A percentile compares a stretch with the other conserved stretches of the same genome.
Conservation (phyloP, 2,797 vertebrate species). For the Gymnothorax reevesii region DNA sequence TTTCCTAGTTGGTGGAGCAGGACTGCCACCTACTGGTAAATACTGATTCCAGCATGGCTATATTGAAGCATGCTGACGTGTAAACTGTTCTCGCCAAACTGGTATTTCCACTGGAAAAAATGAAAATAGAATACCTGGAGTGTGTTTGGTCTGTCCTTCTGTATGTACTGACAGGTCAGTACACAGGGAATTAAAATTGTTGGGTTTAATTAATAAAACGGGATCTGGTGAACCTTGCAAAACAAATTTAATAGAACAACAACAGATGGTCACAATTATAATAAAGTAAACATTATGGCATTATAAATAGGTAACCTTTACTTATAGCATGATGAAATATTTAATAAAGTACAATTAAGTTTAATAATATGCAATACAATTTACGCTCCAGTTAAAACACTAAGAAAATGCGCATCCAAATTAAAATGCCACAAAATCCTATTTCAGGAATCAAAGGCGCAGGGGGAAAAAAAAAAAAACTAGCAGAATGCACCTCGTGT, state of each 20-base stretch:
- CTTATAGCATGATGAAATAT: too few species aligned
- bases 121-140: background rate
- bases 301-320: too few species aligned
- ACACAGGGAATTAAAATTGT: background rate
- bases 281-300: background rate
- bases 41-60: slow-evolving; percentile 1
- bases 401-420: too few species aligned
- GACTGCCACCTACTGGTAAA: slow-evolving; percentile 80
- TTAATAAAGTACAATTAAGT: too few species aligned
- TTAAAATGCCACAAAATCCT: too few species aligned
- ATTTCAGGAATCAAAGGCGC: too few species aligned
- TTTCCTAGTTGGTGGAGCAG: slow-evolving; percentile 67
- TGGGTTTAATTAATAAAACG: background rate
- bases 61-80: slow-evolving; percentile 27
- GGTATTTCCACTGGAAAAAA: background rate
- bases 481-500: too few species aligned
- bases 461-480: too few species aligned
- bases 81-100: background rate
- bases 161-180: background rate
- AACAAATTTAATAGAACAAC: background rate
- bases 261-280: background rate
- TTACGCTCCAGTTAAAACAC: too few species aligned
- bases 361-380: too few species aligned
- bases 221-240: background rate
- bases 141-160: background rate